phyloP scores from a whole-genome alignment of 2,797 vertebrate genomes.

The Euphonia xanthogaster region DNA sequence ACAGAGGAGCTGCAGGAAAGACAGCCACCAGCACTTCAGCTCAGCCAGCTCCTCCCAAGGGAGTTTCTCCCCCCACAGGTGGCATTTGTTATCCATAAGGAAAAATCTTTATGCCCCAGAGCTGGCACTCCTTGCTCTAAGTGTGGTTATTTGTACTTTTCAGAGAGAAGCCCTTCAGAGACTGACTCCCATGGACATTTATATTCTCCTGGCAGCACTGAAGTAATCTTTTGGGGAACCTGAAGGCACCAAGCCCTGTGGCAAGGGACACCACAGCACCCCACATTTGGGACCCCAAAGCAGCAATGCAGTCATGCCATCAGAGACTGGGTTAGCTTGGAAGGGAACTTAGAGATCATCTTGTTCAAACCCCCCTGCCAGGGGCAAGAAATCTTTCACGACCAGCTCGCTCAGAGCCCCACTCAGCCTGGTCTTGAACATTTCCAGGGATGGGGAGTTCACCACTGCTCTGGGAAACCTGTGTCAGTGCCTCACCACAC shows the following conservation, averaged over 20 bases:
- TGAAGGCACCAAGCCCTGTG: not conserved
- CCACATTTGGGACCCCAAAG: accelerated
- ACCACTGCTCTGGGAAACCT: not conserved
- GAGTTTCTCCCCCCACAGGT: not conserved
- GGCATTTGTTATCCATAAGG: not conserved
- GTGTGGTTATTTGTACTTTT: not conserved
- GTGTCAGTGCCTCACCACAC: not conserved
- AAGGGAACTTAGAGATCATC: not conserved
- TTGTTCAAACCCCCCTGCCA: not conserved
- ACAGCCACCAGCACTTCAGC: not conserved
- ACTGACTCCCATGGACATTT: accelerated
- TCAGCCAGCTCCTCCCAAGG: not conserved
- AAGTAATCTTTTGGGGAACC: not conserved
- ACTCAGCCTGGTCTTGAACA: not conserved
- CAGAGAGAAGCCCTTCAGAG: not conserved
- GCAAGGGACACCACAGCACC: not conserved
- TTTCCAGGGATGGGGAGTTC: not conserved
- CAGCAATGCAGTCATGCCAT: accelerated
- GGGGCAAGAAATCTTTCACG: not conserved
- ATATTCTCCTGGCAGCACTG: not conserved
- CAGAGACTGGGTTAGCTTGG: not conserved
- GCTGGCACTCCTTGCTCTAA: not conserved
- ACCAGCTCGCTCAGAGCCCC: not conserved
- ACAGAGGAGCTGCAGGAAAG: not conserved
- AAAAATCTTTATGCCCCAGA: not conserved